Evolutionary conservation across 1,140 invertebrate species (phyloP), one percentile per base, ranked within the genome.

Genomic region (Danaus plexippus): DNA sequence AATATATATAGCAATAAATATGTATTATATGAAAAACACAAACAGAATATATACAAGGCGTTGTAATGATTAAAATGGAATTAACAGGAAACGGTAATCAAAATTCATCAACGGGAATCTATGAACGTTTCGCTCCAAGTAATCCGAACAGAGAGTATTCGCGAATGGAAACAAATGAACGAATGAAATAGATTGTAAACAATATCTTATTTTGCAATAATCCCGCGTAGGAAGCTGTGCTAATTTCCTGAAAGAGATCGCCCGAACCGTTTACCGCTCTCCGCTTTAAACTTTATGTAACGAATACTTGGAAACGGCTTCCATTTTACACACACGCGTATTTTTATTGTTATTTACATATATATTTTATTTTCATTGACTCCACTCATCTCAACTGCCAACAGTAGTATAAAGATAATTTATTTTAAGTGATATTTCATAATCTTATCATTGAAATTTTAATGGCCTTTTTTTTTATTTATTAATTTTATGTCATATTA

Each of bases 121-220:
- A 63, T 59, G 53, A 59, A 63, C 51, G 52, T 66, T 49, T 61
- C 67, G 59, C 63, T 66, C 57, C 44, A 66, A 60, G 50, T 63
- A 54, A 63, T 61, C 53, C 58, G 47, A 40, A 40, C 54, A 55
- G 41, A 55, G 46, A 78, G 22, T 32, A 8, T 32, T 32, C 22
- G 22, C 75, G 75, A 77, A 76, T 74, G 69, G 49, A 63, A 77
- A 72, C 66, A 72, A 80, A 68, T 64, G 68, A 78, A 72, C 71
- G 69, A 73, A 76, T 72, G 75, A 52, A 58, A 55, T 61, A 61
- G 75, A 78, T 82, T 70, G 75, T 81, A 71, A 80, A 82, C 79
- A 82, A 85, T 85, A 85, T 85, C 81, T 85, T 85, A 80, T 85
- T 82, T 85, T 66, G 72, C 77, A 73, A 85, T 82, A 85, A 82